These are phyloP conservation scores for Styela plicata DNA, from an alignment of 23 tunicate species.

Conservation along the genomic window DNA sequence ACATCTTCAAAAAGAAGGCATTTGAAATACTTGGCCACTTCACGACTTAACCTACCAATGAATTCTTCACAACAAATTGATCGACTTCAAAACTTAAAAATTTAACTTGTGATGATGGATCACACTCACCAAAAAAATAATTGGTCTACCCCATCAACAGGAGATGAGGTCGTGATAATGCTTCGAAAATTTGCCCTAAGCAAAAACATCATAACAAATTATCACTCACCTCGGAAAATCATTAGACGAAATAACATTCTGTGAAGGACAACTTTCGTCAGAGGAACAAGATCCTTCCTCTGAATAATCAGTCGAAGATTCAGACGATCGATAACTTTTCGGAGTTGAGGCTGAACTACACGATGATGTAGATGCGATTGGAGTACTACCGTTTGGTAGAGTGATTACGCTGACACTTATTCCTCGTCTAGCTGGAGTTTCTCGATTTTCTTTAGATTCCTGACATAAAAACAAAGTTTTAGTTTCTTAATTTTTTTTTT, in stretches of 20 bases:
- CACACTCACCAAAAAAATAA: too few relatives aligned
- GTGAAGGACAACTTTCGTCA: not conserved
- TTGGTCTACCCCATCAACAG: too few relatives aligned
- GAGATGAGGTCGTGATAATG: too few relatives aligned
- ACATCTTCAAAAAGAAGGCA: too few relatives aligned
- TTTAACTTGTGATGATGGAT: too few relatives aligned
- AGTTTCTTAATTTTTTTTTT: too few relatives aligned
- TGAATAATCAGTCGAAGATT: not conserved
- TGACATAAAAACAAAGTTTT: not conserved
- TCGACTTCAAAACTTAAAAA: too few relatives aligned
- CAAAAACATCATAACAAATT: too few relatives aligned
- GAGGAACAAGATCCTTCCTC: not conserved
- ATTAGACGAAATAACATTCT: not conserved
- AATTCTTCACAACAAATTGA: too few relatives aligned
- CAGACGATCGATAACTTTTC: not conserved
- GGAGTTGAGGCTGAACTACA: slow-evolving; percentile 32
- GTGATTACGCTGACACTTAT: slow-evolving; percentile 44
- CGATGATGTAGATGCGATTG: slow-evolving; percentile 51
- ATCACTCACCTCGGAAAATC: not conserved
- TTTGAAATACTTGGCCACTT: too few relatives aligned
- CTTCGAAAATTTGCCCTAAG: too few relatives aligned
- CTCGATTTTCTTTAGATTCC: not conserved
- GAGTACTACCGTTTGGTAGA: slow-evolving; percentile 50
- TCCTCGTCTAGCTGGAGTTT: slow-evolving; percentile 1
- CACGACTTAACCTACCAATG: too few relatives aligned